A percentile compares a stretch with the other conserved stretches of the same genome.
Conservation (phyloP, 1,140 invertebrate species). For the Euura saliciscinereae region DNA sequence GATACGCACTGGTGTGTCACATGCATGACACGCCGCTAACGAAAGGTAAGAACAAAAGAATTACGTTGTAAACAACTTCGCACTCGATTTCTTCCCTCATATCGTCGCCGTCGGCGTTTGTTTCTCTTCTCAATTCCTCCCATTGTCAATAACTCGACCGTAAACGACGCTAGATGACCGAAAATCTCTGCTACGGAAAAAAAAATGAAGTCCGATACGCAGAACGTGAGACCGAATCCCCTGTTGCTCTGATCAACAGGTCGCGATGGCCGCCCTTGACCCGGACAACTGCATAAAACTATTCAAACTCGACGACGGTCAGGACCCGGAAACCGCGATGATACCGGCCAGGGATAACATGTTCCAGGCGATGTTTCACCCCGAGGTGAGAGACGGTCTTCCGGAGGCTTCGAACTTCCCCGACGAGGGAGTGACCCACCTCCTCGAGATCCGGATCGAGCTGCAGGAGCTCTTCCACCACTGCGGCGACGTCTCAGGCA, state of each 20-base stretch:
- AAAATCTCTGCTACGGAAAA: too few species aligned
- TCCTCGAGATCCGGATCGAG: neutral
- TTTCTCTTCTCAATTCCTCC: too few species aligned
- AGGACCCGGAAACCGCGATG: neutral
- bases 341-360: neutral
- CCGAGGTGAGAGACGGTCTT: neutral
- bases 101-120: too few species aligned
- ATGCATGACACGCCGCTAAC: too few species aligned
- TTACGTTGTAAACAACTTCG: too few species aligned
- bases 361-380: neutral
- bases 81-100: too few species aligned
- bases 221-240: too few species aligned
- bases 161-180: too few species aligned
- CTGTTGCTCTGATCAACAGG: neutral
- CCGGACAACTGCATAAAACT: neutral
- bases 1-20: too few species aligned
- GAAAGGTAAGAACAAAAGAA: too few species aligned
- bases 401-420: neutral
- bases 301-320: neutral
- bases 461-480: neutral
- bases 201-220: too few species aligned
- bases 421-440: neutral
- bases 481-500: neutral
- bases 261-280: neutral
- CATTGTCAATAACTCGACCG: too few species aligned